These are phyloP conservation scores for Sphenodon punctatus DNA, from an alignment of 2,797 vertebrate species.

Conservation along the genomic window DNA sequence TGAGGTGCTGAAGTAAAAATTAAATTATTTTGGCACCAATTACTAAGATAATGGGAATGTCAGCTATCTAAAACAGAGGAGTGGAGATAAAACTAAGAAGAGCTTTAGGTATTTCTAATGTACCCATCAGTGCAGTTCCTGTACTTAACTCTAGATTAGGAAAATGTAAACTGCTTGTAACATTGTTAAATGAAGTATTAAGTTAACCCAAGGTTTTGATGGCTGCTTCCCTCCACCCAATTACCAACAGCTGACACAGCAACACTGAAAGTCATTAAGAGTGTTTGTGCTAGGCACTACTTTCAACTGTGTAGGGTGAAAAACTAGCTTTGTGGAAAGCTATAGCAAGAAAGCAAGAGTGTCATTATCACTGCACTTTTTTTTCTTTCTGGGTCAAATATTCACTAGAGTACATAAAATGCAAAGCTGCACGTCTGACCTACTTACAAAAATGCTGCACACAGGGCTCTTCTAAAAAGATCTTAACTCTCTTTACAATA, in stretches of 20 bases:
- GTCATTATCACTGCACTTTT: background rate
- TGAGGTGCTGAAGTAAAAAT: too few species aligned
- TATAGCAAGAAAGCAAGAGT: background rate
- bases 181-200: too few species aligned
- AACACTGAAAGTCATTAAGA: too few species aligned
- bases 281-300: background rate
- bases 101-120: background rate
- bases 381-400: background rate
- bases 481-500: background rate
- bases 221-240: background rate
- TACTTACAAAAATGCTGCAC: background rate
- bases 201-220: background rate
- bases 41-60: background rate
- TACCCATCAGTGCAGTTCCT: background rate
- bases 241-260: fast-evolving
- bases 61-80: background rate
- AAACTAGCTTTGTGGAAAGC: background rate
- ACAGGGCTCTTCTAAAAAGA: background rate
- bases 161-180: too few species aligned
- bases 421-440: background rate
- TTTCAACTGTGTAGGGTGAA: background rate
- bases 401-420: background rate
- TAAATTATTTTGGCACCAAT: too few species aligned
- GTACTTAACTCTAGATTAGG: background rate
- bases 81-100: background rate